Conservation (phyloP, 2,113 vertebrate genomes). For the Atlantisia rogersi region DNA sequence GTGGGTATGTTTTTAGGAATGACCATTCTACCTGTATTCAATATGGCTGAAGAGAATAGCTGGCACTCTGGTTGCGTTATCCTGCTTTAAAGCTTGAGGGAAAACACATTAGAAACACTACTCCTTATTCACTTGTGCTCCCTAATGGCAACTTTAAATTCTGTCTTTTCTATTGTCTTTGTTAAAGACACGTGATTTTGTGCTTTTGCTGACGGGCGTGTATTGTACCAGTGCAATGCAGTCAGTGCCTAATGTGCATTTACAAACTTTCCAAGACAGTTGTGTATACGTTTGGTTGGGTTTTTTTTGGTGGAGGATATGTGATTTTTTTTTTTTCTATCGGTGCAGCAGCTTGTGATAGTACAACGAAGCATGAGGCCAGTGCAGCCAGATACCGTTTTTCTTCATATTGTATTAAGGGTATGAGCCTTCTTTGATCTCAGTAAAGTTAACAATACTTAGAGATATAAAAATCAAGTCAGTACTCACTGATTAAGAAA, state of each 20-base stretch:
- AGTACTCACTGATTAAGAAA: neutral
- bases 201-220: neutral
- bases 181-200: neutral
- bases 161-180: conserved; percentile 44
- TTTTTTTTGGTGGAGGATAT: neutral
- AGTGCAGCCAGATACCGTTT: conserved; percentile 10
- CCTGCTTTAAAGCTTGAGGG: neutral
- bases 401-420: conserved; percentile 9
- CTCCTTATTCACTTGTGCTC: conserved; percentile 59
- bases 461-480: conserved; percentile 38
- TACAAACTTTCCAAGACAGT: conserved; percentile 16
- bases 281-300: neutral
- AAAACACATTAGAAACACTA: neutral
- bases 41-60: neutral
- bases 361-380: conserved; percentile 43
- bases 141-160: conserved; percentile 52
- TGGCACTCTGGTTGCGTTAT: neutral
- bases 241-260: neutral
- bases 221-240: conserved; percentile 5
- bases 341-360: conserved; percentile 25
- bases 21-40: neutral
- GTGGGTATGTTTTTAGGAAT: neutral
- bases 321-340: neutral
- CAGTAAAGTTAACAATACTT: conserved; percentile 6
- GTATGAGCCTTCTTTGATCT: conserved; percentile 24